Evolutionary conservation across 2,113 vertebrate genomes (phyloP), one percentile per base, ranked within the genome.

Genomic region (Corydoras sp.): DNA sequence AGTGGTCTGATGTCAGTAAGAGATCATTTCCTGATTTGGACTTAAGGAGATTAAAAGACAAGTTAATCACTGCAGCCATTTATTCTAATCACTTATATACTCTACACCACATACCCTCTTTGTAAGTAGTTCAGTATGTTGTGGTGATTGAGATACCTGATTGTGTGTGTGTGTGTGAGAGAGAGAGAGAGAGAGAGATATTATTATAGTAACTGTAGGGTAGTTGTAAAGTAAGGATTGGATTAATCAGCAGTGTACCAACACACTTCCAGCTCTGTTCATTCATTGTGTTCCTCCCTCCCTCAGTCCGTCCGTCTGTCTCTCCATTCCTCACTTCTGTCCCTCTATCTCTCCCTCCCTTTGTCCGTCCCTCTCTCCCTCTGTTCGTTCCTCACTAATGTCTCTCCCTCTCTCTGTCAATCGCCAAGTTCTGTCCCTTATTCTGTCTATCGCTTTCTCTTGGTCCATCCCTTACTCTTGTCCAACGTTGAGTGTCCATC

Each of bases 41-140:
- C 48, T 89, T 85, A 90, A 87, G 87, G 83, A 90, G 82, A 86
- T 93, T 84, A 88, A 86, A 87, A 87, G 91, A 89, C 64, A 85
- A 89, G 88, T 89, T 92, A 91, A 92, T 93, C 86, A 89, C 88
- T 72, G 65, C 83, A 78, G 84, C 86, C 89, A 92, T 94, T 91
- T 89, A 91, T 92, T 90, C 88, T 89, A 83, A 90, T 92, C 92
- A 83, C 86, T 84, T 87, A 82, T 81, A 82, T 15, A 18, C 12
- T 56, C 54, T 6, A n/a, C 54, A n/a, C 14, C 5, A 56, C 75
- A 73, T 60, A 62, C 58, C 54, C 32, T 15, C 29, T 30, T 5
- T 35, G 24, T 55, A 31, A 68, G 29, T 32, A 76, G 67, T 49
- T 70, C 32, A 72, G 62, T 80, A 65, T 63, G 59, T 66, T 51